A percentile compares a stretch with the other conserved stretches of the same genome.
Conservation (phyloP, 2,888 invertebrate species). For the Gymnocheta viridis region DNA sequence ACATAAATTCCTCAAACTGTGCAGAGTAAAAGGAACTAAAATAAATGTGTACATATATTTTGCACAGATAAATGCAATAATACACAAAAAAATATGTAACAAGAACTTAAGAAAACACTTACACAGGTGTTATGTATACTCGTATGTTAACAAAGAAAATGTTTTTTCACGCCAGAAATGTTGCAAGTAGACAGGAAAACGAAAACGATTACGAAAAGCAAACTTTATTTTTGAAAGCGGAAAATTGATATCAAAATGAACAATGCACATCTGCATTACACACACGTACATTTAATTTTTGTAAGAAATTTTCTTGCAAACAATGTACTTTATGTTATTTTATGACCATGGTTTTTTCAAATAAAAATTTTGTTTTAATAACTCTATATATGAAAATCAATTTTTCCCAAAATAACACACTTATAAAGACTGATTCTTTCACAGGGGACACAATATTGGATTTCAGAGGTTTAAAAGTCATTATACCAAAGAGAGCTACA, state of each 20-base stretch:
- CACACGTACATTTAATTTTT: neutral
- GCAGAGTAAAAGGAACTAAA: conserved; percentile 1
- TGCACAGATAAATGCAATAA: neutral
- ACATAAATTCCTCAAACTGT: conserved; percentile 54
- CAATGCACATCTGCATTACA: neutral
- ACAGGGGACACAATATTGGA: too few species aligned
- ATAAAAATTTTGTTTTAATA: neutral
- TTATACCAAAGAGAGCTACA: too few species aligned
- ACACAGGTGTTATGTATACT: conserved; percentile 50
- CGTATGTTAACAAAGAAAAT: conserved; percentile 48
- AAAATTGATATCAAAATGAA: conserved; percentile 55
- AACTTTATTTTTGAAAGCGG: conserved; percentile 45
- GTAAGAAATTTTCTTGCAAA: neutral
- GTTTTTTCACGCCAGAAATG: neutral
- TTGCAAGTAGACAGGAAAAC: conserved; percentile 6
- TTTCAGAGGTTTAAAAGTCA: too few species aligned
- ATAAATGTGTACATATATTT: neutral
- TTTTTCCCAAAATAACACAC: too few species aligned
- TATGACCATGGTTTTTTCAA: neutral
- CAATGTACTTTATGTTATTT: neutral
- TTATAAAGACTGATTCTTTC: too few species aligned
- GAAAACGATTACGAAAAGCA: conserved; percentile 5
- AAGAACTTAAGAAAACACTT: conserved; percentile 38
- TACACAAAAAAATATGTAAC: neutral
- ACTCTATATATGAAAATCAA: too few species aligned